These are phyloP conservation scores for Tuberolachnus salignus DNA, from an alignment of 2,888 invertebrate genomes.

Conservation along the genomic window DNA sequence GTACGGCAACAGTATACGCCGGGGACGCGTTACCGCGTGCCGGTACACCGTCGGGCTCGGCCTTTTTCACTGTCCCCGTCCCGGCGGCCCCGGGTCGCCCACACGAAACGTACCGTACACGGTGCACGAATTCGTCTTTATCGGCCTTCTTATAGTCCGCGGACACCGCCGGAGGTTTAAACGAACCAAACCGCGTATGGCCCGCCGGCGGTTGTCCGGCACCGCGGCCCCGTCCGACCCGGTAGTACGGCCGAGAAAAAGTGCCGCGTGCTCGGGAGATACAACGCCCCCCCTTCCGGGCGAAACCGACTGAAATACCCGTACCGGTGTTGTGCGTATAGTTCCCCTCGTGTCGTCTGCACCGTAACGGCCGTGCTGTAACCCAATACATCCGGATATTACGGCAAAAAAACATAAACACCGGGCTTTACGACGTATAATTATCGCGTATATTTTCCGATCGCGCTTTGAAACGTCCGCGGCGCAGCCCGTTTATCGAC, in stretches of 20 bases:
- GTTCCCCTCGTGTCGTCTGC: no score
- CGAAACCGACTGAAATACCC: no score
- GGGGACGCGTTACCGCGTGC: conserved; percentile 27
- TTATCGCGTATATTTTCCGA: no score
- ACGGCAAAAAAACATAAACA: no score
- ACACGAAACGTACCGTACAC: conserved; percentile 1
- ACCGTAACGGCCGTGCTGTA: no score
- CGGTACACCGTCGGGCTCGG: conserved; percentile 8
- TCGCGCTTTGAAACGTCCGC: no score
- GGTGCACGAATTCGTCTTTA: conserved; percentile 43
- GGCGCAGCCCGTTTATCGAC: no score
- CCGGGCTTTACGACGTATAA: no score
- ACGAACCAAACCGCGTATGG: conserved; percentile 5
- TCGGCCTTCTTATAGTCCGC: background rate
- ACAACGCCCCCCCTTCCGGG: background rate
- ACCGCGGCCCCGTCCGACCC: background rate
- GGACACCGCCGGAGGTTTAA: no score
- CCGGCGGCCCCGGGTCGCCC: background rate
- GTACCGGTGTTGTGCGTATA: no score
- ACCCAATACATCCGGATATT: no score
- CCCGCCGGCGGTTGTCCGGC: background rate
- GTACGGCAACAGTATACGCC: conserved; percentile 22
- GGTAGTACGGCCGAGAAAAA: conserved; percentile 16
- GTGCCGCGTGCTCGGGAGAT: background rate
- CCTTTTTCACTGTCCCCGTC: conserved; percentile 10